Conservation (phyloP, 2,888 invertebrate species). For the Trichopria drosophilae region DNA sequence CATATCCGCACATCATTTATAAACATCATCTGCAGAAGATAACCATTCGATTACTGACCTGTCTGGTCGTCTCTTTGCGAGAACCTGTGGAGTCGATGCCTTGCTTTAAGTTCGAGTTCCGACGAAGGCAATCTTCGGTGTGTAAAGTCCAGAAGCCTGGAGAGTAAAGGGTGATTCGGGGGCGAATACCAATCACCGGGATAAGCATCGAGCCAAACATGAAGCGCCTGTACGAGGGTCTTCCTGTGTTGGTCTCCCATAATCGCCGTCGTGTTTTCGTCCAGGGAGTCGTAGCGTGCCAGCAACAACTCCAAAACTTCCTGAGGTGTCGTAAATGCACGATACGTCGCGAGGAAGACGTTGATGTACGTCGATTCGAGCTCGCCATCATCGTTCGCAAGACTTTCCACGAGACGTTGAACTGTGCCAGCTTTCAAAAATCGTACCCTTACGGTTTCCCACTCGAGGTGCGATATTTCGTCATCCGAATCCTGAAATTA, state of each 20-base stretch:
- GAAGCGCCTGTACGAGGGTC: constrained; percentile 86
- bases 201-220: constrained; percentile 97
- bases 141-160: constrained; percentile 83
- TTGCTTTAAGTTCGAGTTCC: constrained; percentile 77
- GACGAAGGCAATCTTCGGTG: constrained; percentile 80
- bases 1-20: no score
- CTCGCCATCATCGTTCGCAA: constrained; percentile 93
- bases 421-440: constrained; percentile 96
- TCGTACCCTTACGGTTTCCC: constrained; percentile 95
- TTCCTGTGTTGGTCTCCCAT: constrained; percentile 74
- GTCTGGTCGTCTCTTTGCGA: constrained; percentile 61
- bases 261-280: constrained; percentile 62
- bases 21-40: no score
- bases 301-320: constrained; percentile 83
- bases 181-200: constrained; percentile 88
- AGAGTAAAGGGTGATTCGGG: constrained; percentile 77
- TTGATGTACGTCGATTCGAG: constrained; percentile 97
- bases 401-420: constrained; percentile 87
- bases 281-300: constrained; percentile 74
- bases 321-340: constrained; percentile 85
- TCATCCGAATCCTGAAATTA: constrained; percentile 78
- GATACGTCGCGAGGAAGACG: constrained; percentile 93
- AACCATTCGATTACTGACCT: no score
- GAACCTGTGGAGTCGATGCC: constrained; percentile 77
- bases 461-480: constrained; percentile 95